Evolutionary conservation across 2,888 invertebrate species (phyloP), one percentile per base, ranked within the genome.

Genomic region (Xanthia icteritia): DNA sequence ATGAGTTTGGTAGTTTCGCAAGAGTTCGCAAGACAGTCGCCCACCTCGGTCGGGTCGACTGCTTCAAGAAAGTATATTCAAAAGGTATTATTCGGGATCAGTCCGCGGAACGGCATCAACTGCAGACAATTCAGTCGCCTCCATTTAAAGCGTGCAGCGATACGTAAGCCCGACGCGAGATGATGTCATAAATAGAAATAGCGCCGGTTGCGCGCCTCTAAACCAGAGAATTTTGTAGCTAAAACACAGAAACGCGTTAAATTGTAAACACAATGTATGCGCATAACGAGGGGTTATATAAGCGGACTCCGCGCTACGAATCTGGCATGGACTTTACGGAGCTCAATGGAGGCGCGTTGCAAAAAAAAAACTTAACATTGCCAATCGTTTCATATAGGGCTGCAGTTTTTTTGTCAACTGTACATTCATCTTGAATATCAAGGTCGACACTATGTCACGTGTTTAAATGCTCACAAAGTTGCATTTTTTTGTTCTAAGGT

Each of bases 171-270:
- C 94, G 95, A 95, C 94, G 94, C 95, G 92, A 92, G 94, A 95
- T 97, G 97, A 97, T 97, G 97, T 97, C 97, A 97, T 96, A 94
- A 95, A 96, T 96, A 96, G 96, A 97, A 97, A 97, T 97, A 97
- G 97, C 96, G 92, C 94, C 94, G 90, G 92, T 93, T 93, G 90
- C 89, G 93, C 92, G 92, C 93, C 91, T 92, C 89, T 89, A 90
- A 92, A 92, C 90, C 88, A 90, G 91, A 90, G 91, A 92, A 92
- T 94, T 94, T 94, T 93, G 93, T 94, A 93, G 92, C 92, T 93
- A 94, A 95, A 95, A 93, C 91, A 91, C 89, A 90, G 89, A 90
- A 93, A 92, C 90, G 89, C 91, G 88, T 89, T 89, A 92, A 91
- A 92, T 91, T 91, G 92, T 93, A 92, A 93, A 92, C 92, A 92